phyloP scores from a whole-genome alignment of 2,888 invertebrate genomes.

The Amorpha juglandis region DNA sequence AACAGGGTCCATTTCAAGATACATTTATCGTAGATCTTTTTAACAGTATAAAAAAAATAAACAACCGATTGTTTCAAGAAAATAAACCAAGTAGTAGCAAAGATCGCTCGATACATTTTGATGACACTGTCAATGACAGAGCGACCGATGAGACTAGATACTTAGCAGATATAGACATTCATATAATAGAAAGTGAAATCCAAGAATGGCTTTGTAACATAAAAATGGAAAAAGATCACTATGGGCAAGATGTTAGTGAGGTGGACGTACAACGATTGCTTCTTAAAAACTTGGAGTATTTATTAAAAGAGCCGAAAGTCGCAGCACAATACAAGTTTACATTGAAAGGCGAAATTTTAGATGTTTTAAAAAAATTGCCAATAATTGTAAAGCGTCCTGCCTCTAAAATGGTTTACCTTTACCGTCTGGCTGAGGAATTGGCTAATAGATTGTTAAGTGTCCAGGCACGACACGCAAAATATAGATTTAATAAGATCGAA shows the following conservation, averaged over 20 bases:
- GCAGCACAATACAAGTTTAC: constrained; percentile 15
- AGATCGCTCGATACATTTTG: constrained; percentile 8
- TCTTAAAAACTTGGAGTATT: background rate
- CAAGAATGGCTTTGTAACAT: background rate
- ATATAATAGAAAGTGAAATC: constrained; percentile 14
- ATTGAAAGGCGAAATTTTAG: constrained; percentile 21
- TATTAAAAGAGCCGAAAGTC: constrained; percentile 1
- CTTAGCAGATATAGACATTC: background rate
- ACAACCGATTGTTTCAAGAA: background rate
- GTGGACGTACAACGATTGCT: background rate
- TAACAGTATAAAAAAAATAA: constrained; percentile 2
- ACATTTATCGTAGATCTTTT: background rate
- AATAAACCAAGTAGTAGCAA: constrained; percentile 8
- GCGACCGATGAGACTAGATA: background rate
- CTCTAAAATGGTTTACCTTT: constrained; percentile 2
- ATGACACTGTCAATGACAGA: background rate
- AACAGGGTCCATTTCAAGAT: constrained; percentile 5
- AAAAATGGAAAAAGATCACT: constrained; percentile 5
- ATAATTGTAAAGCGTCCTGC: background rate
- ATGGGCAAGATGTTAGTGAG: background rate
- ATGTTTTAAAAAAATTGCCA: constrained; percentile 16
- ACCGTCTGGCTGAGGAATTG: background rate
- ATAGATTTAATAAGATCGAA: background rate
- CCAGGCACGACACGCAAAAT: constrained; percentile 5
- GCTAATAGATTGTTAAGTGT: constrained; percentile 6